These are phyloP conservation scores for Trogon melanurus DNA, from an alignment of 2,113 vertebrate species.

Conservation along the genomic window DNA sequence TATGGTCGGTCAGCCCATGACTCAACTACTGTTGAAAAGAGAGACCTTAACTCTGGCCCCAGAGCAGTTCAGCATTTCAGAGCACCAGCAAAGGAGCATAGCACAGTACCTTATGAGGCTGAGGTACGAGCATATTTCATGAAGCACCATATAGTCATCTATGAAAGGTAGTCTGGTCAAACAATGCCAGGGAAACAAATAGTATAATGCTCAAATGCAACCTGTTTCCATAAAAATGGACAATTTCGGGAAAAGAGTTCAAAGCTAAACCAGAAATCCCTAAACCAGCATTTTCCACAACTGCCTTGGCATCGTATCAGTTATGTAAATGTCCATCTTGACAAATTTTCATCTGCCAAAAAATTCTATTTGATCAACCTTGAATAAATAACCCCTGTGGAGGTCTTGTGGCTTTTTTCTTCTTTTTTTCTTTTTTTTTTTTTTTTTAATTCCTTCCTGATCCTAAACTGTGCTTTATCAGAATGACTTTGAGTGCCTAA, in stretches of 20 bases:
- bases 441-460: conserved; percentile 27
- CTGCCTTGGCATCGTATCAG: not conserved
- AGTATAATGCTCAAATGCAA: not conserved
- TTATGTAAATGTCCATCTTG: not conserved
- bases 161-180: not conserved
- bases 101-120: not conserved
- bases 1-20: not conserved
- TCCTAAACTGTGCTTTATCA: not conserved
- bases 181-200: not conserved
- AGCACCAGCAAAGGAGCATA: not conserved
- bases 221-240: not conserved
- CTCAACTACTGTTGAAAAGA: not conserved
- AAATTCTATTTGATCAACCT: not conserved
- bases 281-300: not conserved
- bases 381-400: not conserved
- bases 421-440: not conserved
- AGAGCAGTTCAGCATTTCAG: not conserved
- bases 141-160: not conserved
- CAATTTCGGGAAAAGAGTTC: not conserved
- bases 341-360: not conserved
- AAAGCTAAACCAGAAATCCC: not conserved
- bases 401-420: not conserved
- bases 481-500: conserved; percentile 31
- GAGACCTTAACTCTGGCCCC: not conserved
- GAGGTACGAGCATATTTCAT: not conserved